Evolutionary conservation across 1,140 invertebrate species (phyloP), one percentile per base, ranked within the genome.

Genomic region (Hycleus phaleratus): DNA sequence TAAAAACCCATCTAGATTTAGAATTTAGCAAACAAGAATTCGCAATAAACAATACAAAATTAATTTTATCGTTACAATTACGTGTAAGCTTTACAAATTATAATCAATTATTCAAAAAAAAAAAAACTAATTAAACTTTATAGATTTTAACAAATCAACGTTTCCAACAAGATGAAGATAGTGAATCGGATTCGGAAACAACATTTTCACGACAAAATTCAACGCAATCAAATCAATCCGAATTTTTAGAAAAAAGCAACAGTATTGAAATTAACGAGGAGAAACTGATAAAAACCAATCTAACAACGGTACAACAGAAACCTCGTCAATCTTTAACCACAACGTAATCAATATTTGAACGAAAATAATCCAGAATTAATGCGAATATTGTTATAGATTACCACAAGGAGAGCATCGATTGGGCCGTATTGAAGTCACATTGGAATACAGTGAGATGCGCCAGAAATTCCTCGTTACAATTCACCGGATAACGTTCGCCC

Each of bases 381-480:
- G 6, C 1, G 0, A 10, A 6, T 39, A 7, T 39, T 39, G 38
- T 32, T 32, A 3, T 32, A 5, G 32, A 32, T 32, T 32, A 32
- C 32, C 32, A 3, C 73, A 78, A 38, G 84, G 85, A 2, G 84
- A 85, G 61, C 43, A 47, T 38, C 44, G 76, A 79, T 72, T 88
- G 26, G 87, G 91, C 0, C 81, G 86, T 56, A 88, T 95, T 52
- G 85, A 93, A 69, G 67, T 95, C 32, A 89, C 90, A 3, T 74
- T 94, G 11, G 82, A 85, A 44, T 95, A 93, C 74, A 91, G 87
- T 63, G 79, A 84, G 45, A 83, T 83, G 57, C 77, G 90, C 50
- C 88, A 92, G 68, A 85, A 85, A 61, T 76, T 95, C 0, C 77
- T 86, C 47, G 78, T 94, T 44, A 86, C 88, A 9, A 81, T 95